Evolutionary conservation across 2,113 vertebrate genomes (phyloP), one percentile per base, ranked within the genome.

Genomic region (Mola mola): DNA sequence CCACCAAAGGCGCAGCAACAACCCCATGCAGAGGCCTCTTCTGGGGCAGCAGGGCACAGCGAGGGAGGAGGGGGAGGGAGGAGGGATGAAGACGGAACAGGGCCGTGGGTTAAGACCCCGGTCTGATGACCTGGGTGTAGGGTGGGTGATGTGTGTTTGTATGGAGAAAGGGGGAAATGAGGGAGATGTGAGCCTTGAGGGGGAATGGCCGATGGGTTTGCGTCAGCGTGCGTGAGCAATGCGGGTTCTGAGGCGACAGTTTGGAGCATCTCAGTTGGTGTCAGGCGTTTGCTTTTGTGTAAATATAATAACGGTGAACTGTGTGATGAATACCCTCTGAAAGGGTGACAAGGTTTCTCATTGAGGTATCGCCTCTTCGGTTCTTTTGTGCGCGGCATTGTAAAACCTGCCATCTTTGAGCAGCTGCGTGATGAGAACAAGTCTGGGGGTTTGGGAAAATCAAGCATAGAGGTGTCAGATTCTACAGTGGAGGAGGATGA

Each of bases 1-100:
- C 70, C 83, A 57, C 87, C 85, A 63, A 88, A 79, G 87, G 88
- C 72, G 79, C 77, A 93, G 80, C 96, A 98, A 84, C 94, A 95
- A 49, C 88, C 88, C 94, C 93, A 93, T 2, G 87, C 84, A 60
- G 91, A 69, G n/a, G 75, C 66, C 34, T 84, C 84, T 50, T 46
- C 79, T 22, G 72, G 70, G 59, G n/a, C n/a, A 4, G 81, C 38
- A 51, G 78, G 73, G 50, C 65, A 38, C 37, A 79, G 69, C 44
- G 63, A 61, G 33, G 33, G 41, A 17, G 31, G 19, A 1, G 21
- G 55, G n/a, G 62, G 66, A 10, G 73, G 66, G n/a, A 34, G 47
- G 4, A 52, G 43, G 5, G 60, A 60, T 24, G 71, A 61, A 43
- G 71, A 73, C 0, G 68, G 51, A 13, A 40, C 4, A 3, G 77